Evolutionary conservation across 2,113 vertebrate genomes (phyloP).

Genomic region (Alouatta palliata): DNA sequence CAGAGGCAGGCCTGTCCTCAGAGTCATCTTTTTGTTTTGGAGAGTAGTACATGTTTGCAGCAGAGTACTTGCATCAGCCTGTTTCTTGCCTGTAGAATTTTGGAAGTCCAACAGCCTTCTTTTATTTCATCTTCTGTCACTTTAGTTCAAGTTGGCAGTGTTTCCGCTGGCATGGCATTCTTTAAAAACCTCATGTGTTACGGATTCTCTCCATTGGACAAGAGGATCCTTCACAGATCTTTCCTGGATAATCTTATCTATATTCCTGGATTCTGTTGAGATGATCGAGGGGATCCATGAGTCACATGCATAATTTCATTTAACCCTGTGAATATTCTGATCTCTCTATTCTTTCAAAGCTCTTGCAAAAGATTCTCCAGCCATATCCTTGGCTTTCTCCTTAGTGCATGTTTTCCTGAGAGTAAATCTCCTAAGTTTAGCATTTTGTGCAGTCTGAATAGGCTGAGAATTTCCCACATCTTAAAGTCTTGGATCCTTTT

Average conservation of each 20-base stretch:
- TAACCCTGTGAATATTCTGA: not conserved
- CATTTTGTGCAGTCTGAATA: not conserved
- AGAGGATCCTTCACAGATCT: not conserved
- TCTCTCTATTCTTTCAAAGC: not conserved
- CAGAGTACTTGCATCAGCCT: not conserved
- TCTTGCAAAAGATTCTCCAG: not conserved
- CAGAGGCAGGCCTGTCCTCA: not conserved
- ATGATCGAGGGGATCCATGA: not conserved
- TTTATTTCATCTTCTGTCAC: not conserved
- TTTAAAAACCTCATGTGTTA: not conserved
- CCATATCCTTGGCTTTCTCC: not conserved
- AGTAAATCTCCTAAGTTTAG: not conserved
- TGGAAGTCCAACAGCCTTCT: not conserved
- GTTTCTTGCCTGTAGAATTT: not conserved
- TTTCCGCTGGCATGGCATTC: not conserved
- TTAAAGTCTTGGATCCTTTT: not conserved
- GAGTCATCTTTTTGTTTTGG: not conserved
- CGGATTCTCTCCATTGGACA: not conserved
- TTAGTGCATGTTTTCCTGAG: not conserved
- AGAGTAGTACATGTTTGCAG: not conserved
- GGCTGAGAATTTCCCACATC: not conserved
- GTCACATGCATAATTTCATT: not conserved
- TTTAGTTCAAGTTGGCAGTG: not conserved
- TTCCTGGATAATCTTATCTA: not conserved
- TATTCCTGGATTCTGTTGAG: not conserved